A percentile compares a stretch with the other conserved stretches of the same genome.
These are phyloP conservation scores for Tetragonula clypearis DNA, from an alignment of 1,140 invertebrate species.

Conservation along the genomic window DNA sequence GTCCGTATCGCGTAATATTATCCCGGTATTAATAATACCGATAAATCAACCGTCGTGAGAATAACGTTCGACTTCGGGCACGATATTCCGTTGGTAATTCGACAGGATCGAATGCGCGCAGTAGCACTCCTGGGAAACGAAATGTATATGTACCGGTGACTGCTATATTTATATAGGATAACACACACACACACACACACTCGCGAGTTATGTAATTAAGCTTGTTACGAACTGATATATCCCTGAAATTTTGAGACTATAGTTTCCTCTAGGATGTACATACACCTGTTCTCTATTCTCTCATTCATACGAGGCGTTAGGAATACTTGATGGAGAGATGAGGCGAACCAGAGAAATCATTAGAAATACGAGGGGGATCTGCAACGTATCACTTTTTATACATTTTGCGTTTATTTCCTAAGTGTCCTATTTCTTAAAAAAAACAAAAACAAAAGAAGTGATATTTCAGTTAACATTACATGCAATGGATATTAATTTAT, in stretches of 20 bases:
- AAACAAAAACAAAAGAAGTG: no score
- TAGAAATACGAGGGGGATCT: no score
- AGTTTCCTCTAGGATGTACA: background rate
- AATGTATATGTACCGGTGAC: background rate
- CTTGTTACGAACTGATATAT: background rate
- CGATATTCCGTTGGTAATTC: constrained; percentile 65
- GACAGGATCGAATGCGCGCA: constrained; percentile 59
- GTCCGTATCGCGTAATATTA: constrained; percentile 67
- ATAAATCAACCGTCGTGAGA: constrained; percentile 65
- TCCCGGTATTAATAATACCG: constrained; percentile 65
- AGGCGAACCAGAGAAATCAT: no score
- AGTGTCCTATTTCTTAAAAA: no score
- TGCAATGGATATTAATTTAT: no score
- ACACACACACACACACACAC: background rate
- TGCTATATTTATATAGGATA: constrained; percentile 9
- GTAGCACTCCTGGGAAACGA: constrained; percentile 59
- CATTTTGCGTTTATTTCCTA: no score
- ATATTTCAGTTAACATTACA: no score
- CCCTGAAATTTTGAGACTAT: background rate
- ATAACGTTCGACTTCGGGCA: constrained; percentile 64
- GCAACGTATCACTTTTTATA: no score
- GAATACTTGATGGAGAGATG: no score
- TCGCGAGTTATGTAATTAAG: background rate
- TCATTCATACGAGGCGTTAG: no score
- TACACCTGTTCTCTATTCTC: no score